Evolutionary conservation across 2,113 vertebrate species (phyloP), one percentile per base, ranked within the genome.

Genomic region (Collichthys lucidus): DNA sequence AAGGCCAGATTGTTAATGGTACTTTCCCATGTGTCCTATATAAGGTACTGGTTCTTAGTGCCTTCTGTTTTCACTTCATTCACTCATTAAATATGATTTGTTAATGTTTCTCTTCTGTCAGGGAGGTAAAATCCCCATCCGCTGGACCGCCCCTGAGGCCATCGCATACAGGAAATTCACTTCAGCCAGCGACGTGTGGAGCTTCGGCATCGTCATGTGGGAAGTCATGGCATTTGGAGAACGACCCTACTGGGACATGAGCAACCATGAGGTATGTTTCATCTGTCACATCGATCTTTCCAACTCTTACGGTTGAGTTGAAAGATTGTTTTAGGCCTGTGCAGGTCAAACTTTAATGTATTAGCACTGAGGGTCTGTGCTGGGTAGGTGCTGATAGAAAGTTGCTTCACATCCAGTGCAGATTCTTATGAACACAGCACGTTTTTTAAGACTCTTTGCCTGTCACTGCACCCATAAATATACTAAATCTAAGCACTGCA

Each of bases 151-250:
- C 0, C 98, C 98, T 0, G 98, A 99, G 88, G 97, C 98, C 88
- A 99, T 99, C 52, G 96, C 97, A 1, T 97, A 96, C 92, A 96
- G 98, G 86, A 99, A 99, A 93, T 99, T 99, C 92, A 98, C 98
- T 31, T 98, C 98, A 0, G 98, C 97, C 90, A 99, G 98, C 2
- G 98, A 99, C 0, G 97, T 97, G 86, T 99, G 98, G 98, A 99
- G 97, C 92, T 99, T 97, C 0, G 98, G 98, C 71, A 99, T 99
- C 0, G 98, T 99, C 89, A 98, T 99, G 96, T 99, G 98, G 98
- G 98, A 99, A 86, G 97, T 99, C 90, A 97, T 99, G 97, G 96
- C 97, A 0, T 99, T 96, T 0, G 98, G 98, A 0, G 97, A 99
- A 87, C 90, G 98, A 42, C 98, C 98, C 1, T 99, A 99, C 94